Conservation (phyloP, 2,888 invertebrate species). For the Pachycephus smyrnensis region DNA sequence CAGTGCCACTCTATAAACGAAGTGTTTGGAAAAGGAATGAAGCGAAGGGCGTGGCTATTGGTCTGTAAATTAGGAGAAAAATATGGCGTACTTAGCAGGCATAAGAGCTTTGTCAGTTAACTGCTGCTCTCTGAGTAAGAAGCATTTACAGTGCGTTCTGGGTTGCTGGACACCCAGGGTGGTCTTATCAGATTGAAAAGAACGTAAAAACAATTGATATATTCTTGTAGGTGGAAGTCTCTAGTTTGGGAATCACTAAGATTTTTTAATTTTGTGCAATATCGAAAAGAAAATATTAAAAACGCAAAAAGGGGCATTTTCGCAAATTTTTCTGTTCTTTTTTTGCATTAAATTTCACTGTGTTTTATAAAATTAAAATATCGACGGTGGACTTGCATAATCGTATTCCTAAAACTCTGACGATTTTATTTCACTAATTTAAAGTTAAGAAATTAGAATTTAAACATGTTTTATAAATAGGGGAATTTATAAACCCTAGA, state of each 20-base stretch:
- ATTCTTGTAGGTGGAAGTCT: background rate
- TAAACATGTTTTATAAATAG: too few species aligned
- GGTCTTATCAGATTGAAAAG: background rate
- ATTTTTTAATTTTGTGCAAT: background rate
- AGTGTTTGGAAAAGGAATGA: too few species aligned
- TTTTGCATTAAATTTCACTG: conserved; percentile 5
- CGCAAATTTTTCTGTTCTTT: conserved; percentile 5
- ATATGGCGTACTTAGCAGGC: too few species aligned
- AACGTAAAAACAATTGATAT: background rate
- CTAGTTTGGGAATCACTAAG: conserved; percentile 12
- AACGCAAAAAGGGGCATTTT: background rate
- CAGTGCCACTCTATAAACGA: too few species aligned
- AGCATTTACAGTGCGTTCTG: background rate
- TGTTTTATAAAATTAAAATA: background rate
- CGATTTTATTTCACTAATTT: conserved; percentile 8
- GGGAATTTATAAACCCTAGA: conserved; percentile 11
- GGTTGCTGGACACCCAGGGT: background rate
- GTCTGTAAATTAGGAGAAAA: background rate
- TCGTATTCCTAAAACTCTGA: conserved; percentile 8
- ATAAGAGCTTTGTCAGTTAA: background rate
- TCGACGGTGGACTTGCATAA: conserved; percentile 8
- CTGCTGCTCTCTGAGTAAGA: background rate
- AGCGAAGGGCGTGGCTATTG: background rate
- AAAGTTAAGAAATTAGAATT: too few species aligned
- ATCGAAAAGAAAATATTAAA: conserved; percentile 7